Base-by-base conservation (phyloP, 92 coral and sea anemone species). In the Meandrina meandrites region DNA sequence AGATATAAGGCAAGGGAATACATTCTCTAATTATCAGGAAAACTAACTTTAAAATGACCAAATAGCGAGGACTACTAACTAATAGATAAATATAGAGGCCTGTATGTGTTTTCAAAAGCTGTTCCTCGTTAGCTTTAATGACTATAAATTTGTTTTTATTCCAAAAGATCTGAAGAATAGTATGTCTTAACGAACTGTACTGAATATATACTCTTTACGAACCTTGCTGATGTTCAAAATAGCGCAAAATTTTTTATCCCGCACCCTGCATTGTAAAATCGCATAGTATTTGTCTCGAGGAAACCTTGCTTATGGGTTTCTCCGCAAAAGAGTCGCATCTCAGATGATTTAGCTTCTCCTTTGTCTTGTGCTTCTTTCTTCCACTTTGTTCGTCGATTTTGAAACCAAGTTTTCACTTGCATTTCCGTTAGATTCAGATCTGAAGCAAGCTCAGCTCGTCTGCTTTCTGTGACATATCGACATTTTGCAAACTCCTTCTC, bases 341-440 rank as follows among this genome's bases (percentile, higher is more conserved):
- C 78, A 28, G 51, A 42, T 12, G 51, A 74, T 32, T n/a, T 13
- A 35, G 31, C 47, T 42, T 74, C 78, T 35, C 50, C 83, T 64
- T 88, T 80, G 58, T 82, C 83, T 82, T 82, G 82, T 12, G 76
- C 75, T 77, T 88, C 91, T 82, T 88, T 88, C 57, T 85, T 85
- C 91, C 91, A 88, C 85, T 88, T 88, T 58, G 91, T 88, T 42
- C 91, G 36, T 76, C 91, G 76, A 69, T 88, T 88, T 82, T 88
- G 91, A 66, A 88, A 88, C 91, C 91, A 88, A 7, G 91, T 88
- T 82, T 88, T 88, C 24, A 88, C 91, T 76, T 88, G 91, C 45
- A 86, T 88, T 82, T 88, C 91, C 72, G 91, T 88, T 56, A 88
- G 73, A n/a, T 88, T 82, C 45, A 88, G 82, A 31, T 88, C 87